phyloP scores from a whole-genome alignment of 2,888 invertebrate genomes.

The Latheticus oryzae region DNA sequence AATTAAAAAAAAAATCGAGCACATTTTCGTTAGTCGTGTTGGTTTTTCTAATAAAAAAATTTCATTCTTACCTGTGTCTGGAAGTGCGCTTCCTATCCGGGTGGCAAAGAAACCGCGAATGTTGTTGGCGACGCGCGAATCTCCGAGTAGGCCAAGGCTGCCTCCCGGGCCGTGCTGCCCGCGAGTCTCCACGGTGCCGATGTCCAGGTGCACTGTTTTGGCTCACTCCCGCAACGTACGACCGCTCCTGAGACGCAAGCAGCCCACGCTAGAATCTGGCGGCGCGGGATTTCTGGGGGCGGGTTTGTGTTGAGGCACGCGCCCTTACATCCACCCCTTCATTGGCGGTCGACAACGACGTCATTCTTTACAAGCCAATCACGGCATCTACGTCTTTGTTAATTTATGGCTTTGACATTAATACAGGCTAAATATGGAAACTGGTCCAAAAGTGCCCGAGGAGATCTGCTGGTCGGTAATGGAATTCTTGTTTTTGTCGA shows the following conservation, averaged over 20 bases:
- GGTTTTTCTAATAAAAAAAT: too few relatives aligned
- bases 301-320: conserved; percentile 48
- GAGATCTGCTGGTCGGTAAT: conserved; percentile 4
- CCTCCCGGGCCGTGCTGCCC: conserved; percentile 63
- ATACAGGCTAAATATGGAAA: conserved; percentile 36
- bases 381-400: conserved; percentile 21
- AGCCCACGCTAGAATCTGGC: conserved; percentile 64
- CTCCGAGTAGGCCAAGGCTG: conserved; percentile 75
- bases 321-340: conserved; percentile 49
- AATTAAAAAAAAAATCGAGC: too few relatives aligned
- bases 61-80: conserved; percentile 75
- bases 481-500: conserved; percentile 2
- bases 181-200: conserved; percentile 64
- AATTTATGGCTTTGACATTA: conserved; percentile 37
- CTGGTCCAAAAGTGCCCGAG: conserved; percentile 32
- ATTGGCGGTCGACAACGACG: conserved; percentile 45
- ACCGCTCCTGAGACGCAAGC: conserved; percentile 58
- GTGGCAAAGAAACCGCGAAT: conserved; percentile 78
- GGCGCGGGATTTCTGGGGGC: conserved; percentile 49
- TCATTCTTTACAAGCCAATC: conserved; percentile 44
- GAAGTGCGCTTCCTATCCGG: conserved; percentile 75
- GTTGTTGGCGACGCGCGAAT: conserved; percentile 77
- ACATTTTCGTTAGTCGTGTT: too few relatives aligned
- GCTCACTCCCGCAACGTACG: conserved; percentile 52
- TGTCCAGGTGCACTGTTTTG: conserved; percentile 61